Evolutionary conservation across 2,113 vertebrate genomes (phyloP).

Genomic region (Phalacrocorax carbo): DNA sequence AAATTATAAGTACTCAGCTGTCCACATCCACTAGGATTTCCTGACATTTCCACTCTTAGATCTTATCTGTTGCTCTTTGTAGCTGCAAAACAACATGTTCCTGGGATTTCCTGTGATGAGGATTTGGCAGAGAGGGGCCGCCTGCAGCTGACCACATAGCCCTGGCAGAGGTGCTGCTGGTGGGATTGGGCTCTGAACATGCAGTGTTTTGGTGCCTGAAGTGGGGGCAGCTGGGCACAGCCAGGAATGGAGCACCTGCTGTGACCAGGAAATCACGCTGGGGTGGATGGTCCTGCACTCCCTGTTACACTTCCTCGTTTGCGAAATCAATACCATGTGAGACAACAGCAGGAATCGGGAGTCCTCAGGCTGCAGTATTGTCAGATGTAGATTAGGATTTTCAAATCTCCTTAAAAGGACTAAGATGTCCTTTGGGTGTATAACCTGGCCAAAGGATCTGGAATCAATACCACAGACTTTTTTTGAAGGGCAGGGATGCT

Average conservation of each 20-base stretch:
- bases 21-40: not conserved
- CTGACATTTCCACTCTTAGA: rapidly evolving
- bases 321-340: rapidly evolving
- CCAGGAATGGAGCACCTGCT: not conserved
- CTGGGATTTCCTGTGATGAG: not conserved
- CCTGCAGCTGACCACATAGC: not conserved
- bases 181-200: not conserved
- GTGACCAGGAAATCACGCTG: not conserved
- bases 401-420: not conserved
- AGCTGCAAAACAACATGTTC: not conserved
- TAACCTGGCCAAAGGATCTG: not conserved
- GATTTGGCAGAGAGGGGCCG: rapidly evolving
- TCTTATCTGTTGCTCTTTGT: not conserved
- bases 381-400: not conserved
- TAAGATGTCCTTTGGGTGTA: not conserved
- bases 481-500: not conserved
- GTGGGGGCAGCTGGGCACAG: not conserved
- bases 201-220: not conserved
- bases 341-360: not conserved
- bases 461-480: not conserved
- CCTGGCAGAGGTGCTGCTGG: not conserved
- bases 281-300: not conserved
- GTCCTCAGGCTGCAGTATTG: rapidly evolving
- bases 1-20: not conserved
- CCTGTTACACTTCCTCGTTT: not conserved